These are phyloP conservation scores for Rhopalosiphum padi DNA, from an alignment of 1,140 invertebrate genomes.

Conservation along the genomic window DNA sequence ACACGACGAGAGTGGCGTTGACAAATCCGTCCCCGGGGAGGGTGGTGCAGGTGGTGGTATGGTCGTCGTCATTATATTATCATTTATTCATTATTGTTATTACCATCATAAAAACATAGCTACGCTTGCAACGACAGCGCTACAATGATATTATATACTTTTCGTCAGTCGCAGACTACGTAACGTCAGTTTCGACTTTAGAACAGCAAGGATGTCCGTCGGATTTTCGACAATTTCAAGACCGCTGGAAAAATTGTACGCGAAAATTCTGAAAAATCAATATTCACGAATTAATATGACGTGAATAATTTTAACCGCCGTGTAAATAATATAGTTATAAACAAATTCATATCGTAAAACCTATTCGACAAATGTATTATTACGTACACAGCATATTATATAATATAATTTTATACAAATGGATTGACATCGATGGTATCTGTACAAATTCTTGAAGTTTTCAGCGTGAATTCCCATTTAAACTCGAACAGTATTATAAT, in stretches of 20 bases:
- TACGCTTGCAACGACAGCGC: not conserved
- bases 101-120: not conserved
- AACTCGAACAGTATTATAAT: not conserved
- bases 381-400: not conserved
- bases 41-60: not conserved
- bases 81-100: constrained; percentile 28
- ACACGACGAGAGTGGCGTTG: not conserved
- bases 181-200: not conserved
- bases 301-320: too few species aligned
- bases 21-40: constrained; percentile 20
- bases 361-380: too few species aligned
- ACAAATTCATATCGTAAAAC: not conserved
- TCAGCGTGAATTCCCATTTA: not conserved
- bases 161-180: not conserved
- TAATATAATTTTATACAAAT: not conserved
- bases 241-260: not conserved
- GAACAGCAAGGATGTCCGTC: not conserved
- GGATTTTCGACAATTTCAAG: not conserved
- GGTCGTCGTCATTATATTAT: not conserved
- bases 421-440: not conserved
- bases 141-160: not conserved
- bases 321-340: not conserved
- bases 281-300: not conserved
- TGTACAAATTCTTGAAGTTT: not conserved
- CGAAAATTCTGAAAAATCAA: not conserved